Base-by-base conservation (phyloP, 2,888 invertebrate genomes). In the Hylaea fasciaria region DNA sequence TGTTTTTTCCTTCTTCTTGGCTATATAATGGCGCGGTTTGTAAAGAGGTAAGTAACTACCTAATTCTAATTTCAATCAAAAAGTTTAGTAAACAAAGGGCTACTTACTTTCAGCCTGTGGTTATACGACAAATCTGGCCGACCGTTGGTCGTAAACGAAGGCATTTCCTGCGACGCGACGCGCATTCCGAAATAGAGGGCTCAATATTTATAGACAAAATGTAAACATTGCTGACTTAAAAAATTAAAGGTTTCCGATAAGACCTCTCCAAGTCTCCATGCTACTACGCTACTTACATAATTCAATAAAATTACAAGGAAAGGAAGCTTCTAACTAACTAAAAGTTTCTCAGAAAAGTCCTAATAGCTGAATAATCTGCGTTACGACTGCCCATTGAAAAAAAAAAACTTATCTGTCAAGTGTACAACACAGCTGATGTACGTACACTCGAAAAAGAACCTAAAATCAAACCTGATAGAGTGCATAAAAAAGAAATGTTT, bases 341-440 rank as follows among this genome's bases (percentile, higher is more conserved):
- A 53, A 51, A 50, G 52, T 47, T 66, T 63, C 65, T 58, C 13
- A 64, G 69, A 65, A 69, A 57, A 57, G 53, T 46, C 40, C 17
- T 45, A 53, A 52, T 52, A 47, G 37, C 12, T 12, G n/a, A 45
- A 50, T 60, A 55, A 60, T 55, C 59, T 45, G 17, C 35, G 47
- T 44, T 39, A 54, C 54, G 35, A 44, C 13, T 52, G 45, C 47
- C 32, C 62, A 68, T 66, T 68, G 59, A 64, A 66, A 64, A 68
- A 22, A 65, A 67, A 68, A 65, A 51, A 44, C 50, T 67, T 67
- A 71, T 71, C 70, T 70, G 65, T 64, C 64, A 66, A 69, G 67
- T 67, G 41, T 55, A 41, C 39, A 3, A 2, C 2, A 14, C 54
- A 60, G 54, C 59, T 50, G 60, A 55, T 55, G 9, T 9, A 7